Conservation (phyloP, 1,140 invertebrate genomes). For the Nautilus pompilius region DNA sequence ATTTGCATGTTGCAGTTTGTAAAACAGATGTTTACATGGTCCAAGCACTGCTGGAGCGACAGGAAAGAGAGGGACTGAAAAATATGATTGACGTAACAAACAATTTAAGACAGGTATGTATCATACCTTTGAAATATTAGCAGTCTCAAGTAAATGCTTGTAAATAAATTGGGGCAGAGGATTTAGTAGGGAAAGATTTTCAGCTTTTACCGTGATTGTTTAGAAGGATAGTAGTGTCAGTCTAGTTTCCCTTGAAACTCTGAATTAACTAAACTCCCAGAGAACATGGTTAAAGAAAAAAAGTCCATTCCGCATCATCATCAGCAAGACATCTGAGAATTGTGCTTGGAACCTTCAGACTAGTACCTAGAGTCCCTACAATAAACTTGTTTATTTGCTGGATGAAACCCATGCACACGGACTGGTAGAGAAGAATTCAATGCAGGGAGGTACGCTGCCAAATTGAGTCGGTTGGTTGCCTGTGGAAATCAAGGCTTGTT, state of each 20-base stretch:
- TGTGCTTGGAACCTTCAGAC: no score
- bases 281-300: background rate
- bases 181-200: background rate
- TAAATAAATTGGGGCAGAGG: background rate
- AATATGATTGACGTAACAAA: constrained; percentile 33
- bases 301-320: background rate
- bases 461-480: no score
- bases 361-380: no score
- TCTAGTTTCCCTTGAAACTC: background rate
- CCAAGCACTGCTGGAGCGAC: constrained; percentile 32
- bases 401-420: no score
- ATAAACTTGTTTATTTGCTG: no score
- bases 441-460: no score
- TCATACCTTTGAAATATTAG: background rate
- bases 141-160: no score
- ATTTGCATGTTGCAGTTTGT: constrained; percentile 37
- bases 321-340: no score
- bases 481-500: no score
- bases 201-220: background rate
- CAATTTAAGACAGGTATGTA: constrained; percentile 27
- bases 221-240: background rate
- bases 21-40: constrained; percentile 30
- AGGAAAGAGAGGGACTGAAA: constrained; percentile 23
- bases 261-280: background rate
- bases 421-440: no score